These are phyloP conservation scores for Sphecodes monilicornis DNA, from an alignment of 2,888 invertebrate genomes.

Conservation along the genomic window DNA sequence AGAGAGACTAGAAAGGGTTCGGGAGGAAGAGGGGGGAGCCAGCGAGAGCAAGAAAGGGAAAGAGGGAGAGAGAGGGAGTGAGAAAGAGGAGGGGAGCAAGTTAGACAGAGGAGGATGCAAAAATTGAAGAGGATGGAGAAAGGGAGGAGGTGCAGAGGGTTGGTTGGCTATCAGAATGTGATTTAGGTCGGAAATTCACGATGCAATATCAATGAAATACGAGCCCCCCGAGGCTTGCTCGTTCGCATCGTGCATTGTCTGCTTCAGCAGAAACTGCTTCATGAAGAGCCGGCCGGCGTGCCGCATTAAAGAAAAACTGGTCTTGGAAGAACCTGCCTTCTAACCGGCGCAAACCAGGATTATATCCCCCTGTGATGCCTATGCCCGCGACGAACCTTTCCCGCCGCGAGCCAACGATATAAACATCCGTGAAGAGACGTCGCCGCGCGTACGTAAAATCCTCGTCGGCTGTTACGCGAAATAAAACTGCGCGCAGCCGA, in stretches of 20 bases:
- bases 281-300: conserved; percentile 52
- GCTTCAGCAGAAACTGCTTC: conserved; percentile 59
- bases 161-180: conserved; percentile 61
- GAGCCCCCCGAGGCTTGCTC: conserved; percentile 59
- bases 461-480: conserved; percentile 16
- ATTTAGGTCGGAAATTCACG: conserved; percentile 66
- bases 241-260: conserved; percentile 62
- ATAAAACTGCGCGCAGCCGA: neutral
- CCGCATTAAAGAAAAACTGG: conserved; percentile 65
- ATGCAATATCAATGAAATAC: conserved; percentile 70
- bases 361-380: neutral
- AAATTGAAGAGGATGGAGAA: conserved; percentile 30
- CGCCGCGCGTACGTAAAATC: conserved; percentile 30
- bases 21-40: neutral
- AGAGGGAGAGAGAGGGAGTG: neutral
- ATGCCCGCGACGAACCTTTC: conserved; percentile 37
- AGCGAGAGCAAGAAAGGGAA: neutral
- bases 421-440: conserved; percentile 55
- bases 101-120: conserved; percentile 12
- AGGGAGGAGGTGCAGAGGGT: conserved; percentile 33
- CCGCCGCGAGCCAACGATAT: conserved; percentile 42
- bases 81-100: neutral
- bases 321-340: conserved; percentile 61
- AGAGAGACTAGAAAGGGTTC: conserved; percentile 8
- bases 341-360: neutral